Conservation (phyloP, 2,797 vertebrate species). For the Pagetopsis macropterus region DNA sequence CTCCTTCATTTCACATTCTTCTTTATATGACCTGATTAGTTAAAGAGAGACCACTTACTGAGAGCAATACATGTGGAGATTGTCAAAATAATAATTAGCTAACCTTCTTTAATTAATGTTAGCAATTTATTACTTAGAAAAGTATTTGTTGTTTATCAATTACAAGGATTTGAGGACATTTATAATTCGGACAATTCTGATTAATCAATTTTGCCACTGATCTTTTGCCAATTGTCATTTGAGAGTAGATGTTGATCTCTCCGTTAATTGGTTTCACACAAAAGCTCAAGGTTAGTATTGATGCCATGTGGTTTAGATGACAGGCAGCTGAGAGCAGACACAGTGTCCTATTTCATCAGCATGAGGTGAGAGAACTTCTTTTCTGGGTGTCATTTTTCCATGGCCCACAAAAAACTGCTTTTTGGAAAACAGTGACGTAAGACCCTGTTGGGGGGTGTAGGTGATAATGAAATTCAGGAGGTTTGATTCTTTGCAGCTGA, state of each 20-base stretch:
- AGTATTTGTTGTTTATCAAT: not conserved
- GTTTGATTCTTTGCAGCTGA: slow-evolving; percentile 8
- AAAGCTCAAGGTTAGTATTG: not conserved
- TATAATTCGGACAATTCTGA: too few relatives aligned
- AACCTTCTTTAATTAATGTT: too few relatives aligned
- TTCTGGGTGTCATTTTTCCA: not conserved
- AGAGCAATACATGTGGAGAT: not conserved
- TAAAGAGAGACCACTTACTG: not conserved
- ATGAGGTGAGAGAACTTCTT: not conserved
- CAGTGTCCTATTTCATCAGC: slow-evolving; percentile 1
- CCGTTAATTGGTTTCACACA: not conserved
- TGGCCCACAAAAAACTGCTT: not conserved
- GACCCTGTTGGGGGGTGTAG: not conserved
- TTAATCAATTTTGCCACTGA: not conserved
- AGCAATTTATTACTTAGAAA: not conserved
- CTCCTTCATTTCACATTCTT: not conserved
- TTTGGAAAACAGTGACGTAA: not conserved
- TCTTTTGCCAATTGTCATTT: not conserved
- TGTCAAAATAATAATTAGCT: not conserved
- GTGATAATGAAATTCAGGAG: not conserved
- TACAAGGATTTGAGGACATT: not conserved
- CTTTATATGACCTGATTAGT: not conserved
- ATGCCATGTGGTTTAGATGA: not conserved
- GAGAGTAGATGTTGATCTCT: not conserved
- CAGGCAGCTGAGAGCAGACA: not conserved